Base-by-base conservation (phyloP, 2,888 invertebrate species). In the Nesidiocoris tenuis region DNA sequence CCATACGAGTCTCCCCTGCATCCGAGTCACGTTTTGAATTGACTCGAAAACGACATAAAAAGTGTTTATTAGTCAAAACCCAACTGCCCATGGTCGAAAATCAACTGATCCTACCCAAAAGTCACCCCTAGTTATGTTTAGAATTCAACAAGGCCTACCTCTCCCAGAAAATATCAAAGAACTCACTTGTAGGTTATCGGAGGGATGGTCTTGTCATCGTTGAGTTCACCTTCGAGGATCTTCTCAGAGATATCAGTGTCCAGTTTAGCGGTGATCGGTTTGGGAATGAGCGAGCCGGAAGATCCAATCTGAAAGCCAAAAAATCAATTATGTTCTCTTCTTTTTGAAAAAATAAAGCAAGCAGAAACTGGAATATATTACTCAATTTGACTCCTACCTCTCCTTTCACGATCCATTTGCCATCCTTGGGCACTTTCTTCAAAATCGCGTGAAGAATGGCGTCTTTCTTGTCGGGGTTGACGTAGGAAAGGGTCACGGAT, bases 401-500 rank as follows among this genome's bases (percentile, higher is more conserved):
- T 63, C 75, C 77, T 61, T 75, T 64, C 23, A 77, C 71, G 5
- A 56, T 65, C 78, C 78, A 79, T 56, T 77, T 78, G 9, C 76
- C 78, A 18, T 74, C 65, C 59, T 74, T 74, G 54, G 77, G 79
- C 17, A 76, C 57, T 64, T 79, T 79, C 71, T 78, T 79, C 12
- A 71, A 23, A 64, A 24, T 68, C 17, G 75, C 57, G 66, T 76
- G 77, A 18, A 78, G 55, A 39, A 64, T 67, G n/a, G 86, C 64
- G 74, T 85, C 85, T n/a, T 65, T 65, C 19, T 74, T 65, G 5
- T 65, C 65, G 3, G 65, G 64, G 18, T 85, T 82, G 1, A 86
- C 84, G 24, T 84, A 86, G 0, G 83, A 82, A 0, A 87, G 9
- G 19, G 84, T 84, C 18, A 84, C 82, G 0, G 82, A 82, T 0